Base-by-base conservation (phyloP, 2,888 invertebrate genomes). In the Ecliptopera silaceata region DNA sequence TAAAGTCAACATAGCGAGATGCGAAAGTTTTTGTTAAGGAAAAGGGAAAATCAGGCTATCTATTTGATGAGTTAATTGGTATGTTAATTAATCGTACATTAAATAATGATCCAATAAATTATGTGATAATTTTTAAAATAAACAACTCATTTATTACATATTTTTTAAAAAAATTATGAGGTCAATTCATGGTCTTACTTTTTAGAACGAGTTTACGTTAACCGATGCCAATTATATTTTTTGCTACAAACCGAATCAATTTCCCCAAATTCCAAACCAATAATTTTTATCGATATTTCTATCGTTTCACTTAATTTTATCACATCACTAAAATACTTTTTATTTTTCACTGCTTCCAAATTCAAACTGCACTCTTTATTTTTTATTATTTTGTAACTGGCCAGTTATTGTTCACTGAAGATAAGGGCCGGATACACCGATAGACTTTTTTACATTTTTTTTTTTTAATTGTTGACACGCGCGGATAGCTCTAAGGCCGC, bases 401-500 rank as follows among this genome's bases (percentile, higher is more conserved):
- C 26, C 32, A 46, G 13, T 42, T n/a, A 11, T 39, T 42, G 8
- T 43, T 38, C 13, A 55, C 34, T 15, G 38, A 38, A 51, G 47
- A 31, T 15, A 29, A 34, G 29, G 34, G 26, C n/a, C 13, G 5
- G 32, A 17, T 18, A 41, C 32, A 47, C 41, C 1, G 12, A 39
- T 11, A 17, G 11, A 10, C 1, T 36, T 17, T 38, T 47, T 15
- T 31, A 4, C 13, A 6, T 34, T 18, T n/a, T 22, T 41, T 42
- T 42, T 13, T 42, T 26, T 26, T 22, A 6, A n/a, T n/a, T 8
- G 4, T 64, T 64, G 32, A 56, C 81, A 78, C 85, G 83, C 77
- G 75, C 75, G 63, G 54, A 67, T 49, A 60, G 58, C 63, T 52
- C 75, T 71, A 76, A 69, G 59, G 79, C 70, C 79, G 83, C 82